A percentile compares a stretch with the other conserved stretches of the same genome.
These are phyloP conservation scores for Lates calcarifer DNA, from an alignment of 2,113 vertebrate genomes.

Conservation along the genomic window DNA sequence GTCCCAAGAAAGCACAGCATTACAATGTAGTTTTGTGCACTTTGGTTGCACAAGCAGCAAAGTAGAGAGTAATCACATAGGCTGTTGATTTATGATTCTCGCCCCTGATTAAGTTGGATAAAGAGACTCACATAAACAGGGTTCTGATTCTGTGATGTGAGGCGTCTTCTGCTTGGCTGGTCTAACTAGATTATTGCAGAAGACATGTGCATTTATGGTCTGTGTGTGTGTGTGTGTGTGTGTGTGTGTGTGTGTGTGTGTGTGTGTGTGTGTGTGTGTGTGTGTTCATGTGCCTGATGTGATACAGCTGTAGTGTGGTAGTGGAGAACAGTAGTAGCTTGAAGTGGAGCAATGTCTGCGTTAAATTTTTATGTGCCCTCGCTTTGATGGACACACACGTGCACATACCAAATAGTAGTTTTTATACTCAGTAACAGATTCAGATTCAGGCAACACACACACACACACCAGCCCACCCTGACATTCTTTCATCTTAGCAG, in stretches of 20 bases:
- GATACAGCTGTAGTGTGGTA: conserved; percentile 3
- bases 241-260: background rate
- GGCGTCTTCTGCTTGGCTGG: conserved; percentile 22
- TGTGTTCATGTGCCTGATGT: background rate
- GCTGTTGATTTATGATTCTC: conserved; percentile 56
- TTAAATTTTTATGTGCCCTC: conserved; percentile 37
- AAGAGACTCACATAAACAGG: conserved; percentile 40
- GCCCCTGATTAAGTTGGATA: conserved; percentile 49
- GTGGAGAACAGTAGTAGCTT: conserved; percentile 4
- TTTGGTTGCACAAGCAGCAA: conserved; percentile 27
- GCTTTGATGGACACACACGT: conserved; percentile 35
- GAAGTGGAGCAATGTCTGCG: conserved; percentile 36
- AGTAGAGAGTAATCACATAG: conserved; percentile 37
- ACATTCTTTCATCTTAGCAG: conserved; percentile 22
- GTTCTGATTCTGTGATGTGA: conserved; percentile 34
- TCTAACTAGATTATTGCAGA: conserved; percentile 21
- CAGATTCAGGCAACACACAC: background rate
- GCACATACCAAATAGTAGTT: conserved; percentile 15
- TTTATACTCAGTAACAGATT: background rate
- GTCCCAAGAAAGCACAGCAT: background rate
- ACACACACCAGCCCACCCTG: background rate
- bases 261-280: background rate
- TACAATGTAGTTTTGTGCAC: conserved; percentile 23
- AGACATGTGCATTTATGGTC: conserved; percentile 1
- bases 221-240: background rate